Base-by-base conservation (phyloP, 2,113 vertebrate genomes). In the Cyprinodon tularosa region DNA sequence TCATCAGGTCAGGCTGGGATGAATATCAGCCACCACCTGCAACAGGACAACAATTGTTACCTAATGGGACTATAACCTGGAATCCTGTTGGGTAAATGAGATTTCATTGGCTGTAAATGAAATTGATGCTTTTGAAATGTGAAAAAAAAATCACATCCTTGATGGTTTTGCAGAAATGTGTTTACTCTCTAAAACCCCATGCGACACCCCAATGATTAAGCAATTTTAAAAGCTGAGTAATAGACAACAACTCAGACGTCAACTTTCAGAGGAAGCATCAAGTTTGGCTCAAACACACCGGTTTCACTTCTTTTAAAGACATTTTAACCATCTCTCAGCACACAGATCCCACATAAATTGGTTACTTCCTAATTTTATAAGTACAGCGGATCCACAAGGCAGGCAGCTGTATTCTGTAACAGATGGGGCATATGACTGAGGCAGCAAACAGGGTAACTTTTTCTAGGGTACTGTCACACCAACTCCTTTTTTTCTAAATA, bases 1-100 rank as follows among this genome's bases (percentile, higher is more conserved):
- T 93, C 94, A 94, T 95, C 76, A 63, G 78, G 45, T 37, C 68
- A 76, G 76, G 85, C 85, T 78, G 69, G 78, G 82, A 76, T 85
- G 42, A 84, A 78, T 77, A 76, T 90, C 83, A 76, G 69, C 77
- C 72, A 77, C 63, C 48, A 29, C 85, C 88, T 89, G 73, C 9
- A 80, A 84, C 45, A 62, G 77, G 42, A 81, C 36, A 84, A 77
- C 60, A 86, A 59, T 42, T 80, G 53, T 78, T 65, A 62, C 3
- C 69, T 59, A 20, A 74, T 12, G 5, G 39, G 42, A 66, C 65
- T 36, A 5, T 79, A 47, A n/a, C 17, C 40, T 42, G 40, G 4
- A 42, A 42, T 9, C 9, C 4, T 42, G 29, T 29, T 29, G 40
- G 40, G 9, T 8, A 14, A 57, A 8, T 57, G 50, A n/a, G 50